Base-by-base conservation (phyloP, 2,113 vertebrate genomes). In the Melospiza melodia region DNA sequence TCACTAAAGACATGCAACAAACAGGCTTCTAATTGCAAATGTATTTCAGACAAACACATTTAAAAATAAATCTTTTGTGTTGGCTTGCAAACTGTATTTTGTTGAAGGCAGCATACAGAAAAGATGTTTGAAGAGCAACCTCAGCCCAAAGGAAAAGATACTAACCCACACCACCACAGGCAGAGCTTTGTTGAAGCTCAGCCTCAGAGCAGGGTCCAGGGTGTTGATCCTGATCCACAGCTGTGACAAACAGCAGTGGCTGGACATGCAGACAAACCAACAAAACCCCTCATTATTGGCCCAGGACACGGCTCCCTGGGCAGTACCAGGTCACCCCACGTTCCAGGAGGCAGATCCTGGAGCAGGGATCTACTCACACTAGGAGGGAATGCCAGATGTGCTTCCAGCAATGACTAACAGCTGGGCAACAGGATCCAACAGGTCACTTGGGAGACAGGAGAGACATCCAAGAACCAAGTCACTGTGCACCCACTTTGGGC, bases 391-490 rank as follows among this genome's bases (percentile, higher is more conserved):
- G 1, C 58, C 12, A 12, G 89, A 74, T 27, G 17, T 4, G 8
- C 58, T 69, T 73, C 87, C 85, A 87, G 82, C 11, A 11, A 24
- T 77, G 76, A 89, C 37, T 61, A 74, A 93, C 0, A 12, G 33
- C 66, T 89, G 87, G 80, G 79, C 76, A 94, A 84, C 68, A 89
- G 80, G 51, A 91, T 61, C 63, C 58, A 63, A 61, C 30, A 48
- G 78, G 81, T 87, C 89, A 43, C 80, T 79, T 1, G 11, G 75
- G 68, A 92, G 76, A 82, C 63, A 51, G 57, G 57, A 39, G 67
- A 80, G 88, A 91, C 84, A 83, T 84, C 82, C 84, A 95, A 83
- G 83, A 89, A 59, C 22, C 48, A 27, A 79, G 55, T 79, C 83
- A 79, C n/a, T 12, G 6, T 44, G 82, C 78, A 52, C 61, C 77